A percentile compares a stretch with the other conserved stretches of the same genome.
These are phyloP conservation scores for Phylloscopus collybita DNA, from an alignment of 2,797 vertebrate genomes.

Conservation along the genomic window DNA sequence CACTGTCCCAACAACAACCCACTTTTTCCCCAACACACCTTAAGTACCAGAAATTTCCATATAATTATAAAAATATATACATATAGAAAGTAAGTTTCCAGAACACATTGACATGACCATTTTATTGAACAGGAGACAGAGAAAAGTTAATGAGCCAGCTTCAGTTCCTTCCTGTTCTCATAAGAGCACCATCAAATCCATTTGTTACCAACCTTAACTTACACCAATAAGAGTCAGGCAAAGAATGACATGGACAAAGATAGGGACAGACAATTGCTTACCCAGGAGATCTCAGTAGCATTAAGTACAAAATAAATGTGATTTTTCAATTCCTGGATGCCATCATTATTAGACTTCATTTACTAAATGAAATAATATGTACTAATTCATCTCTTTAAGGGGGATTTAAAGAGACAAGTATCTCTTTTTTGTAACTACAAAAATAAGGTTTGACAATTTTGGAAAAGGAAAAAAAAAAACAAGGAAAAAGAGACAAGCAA, in stretches of 20 bases:
- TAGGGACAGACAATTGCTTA: background rate
- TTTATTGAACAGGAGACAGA: background rate
- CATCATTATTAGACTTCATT: slow-evolving; percentile 57
- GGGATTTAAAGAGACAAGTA: background rate
- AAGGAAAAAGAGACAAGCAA: background rate
- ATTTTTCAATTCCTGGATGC: slow-evolving; percentile 41
- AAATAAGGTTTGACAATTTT: background rate
- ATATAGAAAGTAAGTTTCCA: background rate
- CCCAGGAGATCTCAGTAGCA: background rate
- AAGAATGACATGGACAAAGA: background rate
- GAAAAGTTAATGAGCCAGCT: background rate
- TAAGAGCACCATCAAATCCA: background rate
- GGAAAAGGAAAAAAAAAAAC: background rate
- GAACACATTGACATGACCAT: background rate
- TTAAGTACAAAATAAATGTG: slow-evolving; percentile 24
- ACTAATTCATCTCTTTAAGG: background rate
- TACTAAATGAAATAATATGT: background rate
- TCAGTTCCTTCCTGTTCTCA: slow-evolving; percentile 7
- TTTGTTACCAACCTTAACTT: background rate
- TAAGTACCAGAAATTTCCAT: background rate
- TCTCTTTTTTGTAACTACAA: background rate
- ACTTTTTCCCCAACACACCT: background rate
- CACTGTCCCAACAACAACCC: background rate
- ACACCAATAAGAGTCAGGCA: background rate
- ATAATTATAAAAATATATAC: background rate